These are phyloP conservation scores for Pholis gunnellus DNA, from an alignment of 2,113 vertebrate genomes.

Conservation along the genomic window DNA sequence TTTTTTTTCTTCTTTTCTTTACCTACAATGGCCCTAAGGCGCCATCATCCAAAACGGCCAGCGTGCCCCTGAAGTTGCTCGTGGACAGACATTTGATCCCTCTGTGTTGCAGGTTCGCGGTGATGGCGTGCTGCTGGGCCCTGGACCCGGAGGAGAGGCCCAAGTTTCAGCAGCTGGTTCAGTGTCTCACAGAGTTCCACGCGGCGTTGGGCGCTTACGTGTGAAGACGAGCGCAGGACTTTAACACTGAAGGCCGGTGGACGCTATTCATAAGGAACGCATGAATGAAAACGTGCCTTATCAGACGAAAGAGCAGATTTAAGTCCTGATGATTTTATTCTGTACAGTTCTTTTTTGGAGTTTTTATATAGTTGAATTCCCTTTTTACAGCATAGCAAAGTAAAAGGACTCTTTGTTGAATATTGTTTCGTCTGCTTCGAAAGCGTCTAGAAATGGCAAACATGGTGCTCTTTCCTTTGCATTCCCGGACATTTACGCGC, in stretches of 20 bases:
- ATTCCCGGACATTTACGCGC: conserved; percentile 29
- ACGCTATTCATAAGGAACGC: conserved; percentile 73
- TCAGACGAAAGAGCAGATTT: conserved; percentile 74
- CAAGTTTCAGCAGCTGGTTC: conserved; percentile 98
- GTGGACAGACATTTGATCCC: not conserved
- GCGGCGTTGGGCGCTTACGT: conserved; percentile 97
- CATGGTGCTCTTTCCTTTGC: not conserved
- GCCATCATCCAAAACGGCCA: too few species aligned
- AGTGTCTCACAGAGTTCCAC: conserved; percentile 98
- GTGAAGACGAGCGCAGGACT: conserved; percentile 76
- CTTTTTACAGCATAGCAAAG: conserved; percentile 73
- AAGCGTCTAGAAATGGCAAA: conserved; percentile 28
- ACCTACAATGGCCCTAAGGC: too few species aligned
- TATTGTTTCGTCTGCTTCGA: conserved; percentile 53
- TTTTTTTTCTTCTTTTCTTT: not conserved
- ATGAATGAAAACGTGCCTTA: conserved; percentile 88
- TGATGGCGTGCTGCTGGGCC: conserved; percentile 99
- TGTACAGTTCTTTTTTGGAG: conserved; percentile 68
- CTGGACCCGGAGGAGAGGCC: conserved; percentile 97
- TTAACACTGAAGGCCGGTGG: conserved; percentile 62
- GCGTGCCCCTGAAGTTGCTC: not conserved
- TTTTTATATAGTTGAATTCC: conserved; percentile 67
- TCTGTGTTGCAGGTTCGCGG: conserved; percentile 89
- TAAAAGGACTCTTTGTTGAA: conserved; percentile 52
- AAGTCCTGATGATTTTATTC: conserved; percentile 56